Conservation (phyloP, 2,113 vertebrate species). For the Onychostoma macrolepis region DNA sequence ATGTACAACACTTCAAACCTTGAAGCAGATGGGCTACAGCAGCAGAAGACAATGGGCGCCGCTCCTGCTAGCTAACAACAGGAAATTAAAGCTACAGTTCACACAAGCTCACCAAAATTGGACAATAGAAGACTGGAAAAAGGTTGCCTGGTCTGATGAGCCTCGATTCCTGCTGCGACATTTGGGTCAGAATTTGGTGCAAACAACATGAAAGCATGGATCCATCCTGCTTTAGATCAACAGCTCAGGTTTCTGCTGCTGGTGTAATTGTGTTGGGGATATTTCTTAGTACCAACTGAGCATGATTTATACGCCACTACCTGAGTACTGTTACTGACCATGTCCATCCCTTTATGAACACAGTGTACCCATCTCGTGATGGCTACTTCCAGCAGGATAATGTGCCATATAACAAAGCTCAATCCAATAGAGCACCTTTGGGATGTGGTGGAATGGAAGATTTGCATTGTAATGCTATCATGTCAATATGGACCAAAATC, state of each 20-base stretch:
- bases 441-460: no score
- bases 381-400: no score
- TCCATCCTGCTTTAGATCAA: neutral
- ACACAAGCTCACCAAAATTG: neutral
- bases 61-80: neutral
- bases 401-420: neutral
- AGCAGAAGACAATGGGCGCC: neutral
- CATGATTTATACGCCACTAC: neutral
- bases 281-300: no score
- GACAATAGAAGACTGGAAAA: neutral
- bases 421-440: neutral
- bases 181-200: neutral
- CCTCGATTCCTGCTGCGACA: no score
- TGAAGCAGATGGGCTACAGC: neutral
- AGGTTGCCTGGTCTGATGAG: neutral
- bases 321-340: neutral
- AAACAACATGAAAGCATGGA: neutral
- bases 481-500: neutral
- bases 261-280: no score
- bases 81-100: neutral
- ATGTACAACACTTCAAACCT: neutral
- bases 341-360: neutral
- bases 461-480: neutral
- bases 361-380: neutral
- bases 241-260: neutral